Evolutionary conservation across 2,888 invertebrate genomes (phyloP).

Genomic region (Leucophora obtusa): DNA sequence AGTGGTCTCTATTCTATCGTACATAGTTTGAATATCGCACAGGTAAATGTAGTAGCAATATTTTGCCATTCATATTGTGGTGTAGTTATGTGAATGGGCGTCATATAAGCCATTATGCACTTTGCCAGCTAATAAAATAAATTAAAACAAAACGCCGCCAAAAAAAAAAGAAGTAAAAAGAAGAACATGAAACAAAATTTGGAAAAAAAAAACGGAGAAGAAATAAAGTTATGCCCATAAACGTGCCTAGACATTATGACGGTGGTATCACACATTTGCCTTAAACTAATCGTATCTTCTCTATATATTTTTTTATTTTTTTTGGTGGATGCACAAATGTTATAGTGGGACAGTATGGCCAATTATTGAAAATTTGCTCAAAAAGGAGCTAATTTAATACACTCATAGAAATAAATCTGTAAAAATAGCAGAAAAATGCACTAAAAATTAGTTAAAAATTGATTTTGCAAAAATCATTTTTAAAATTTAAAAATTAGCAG

Average conservation of each 20-base stretch:
- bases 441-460: too few relatives aligned
- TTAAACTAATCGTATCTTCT: conserved; percentile 51
- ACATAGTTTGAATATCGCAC: conserved; percentile 5
- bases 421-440: too few relatives aligned
- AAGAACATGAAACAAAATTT: conserved; percentile 31
- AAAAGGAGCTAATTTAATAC: too few relatives aligned
- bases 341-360: conserved; percentile 24
- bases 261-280: conserved; percentile 54
- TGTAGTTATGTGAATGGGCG: conserved; percentile 56
- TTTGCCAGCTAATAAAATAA: conserved; percentile 68
- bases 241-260: conserved; percentile 63
- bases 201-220: conserved; percentile 31
- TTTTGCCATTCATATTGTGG: conserved; percentile 37
- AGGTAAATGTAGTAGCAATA: conserved; percentile 32
- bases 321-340: conserved; percentile 51
- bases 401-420: too few relatives aligned
- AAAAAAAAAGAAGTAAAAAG: too few relatives aligned
- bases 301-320: conserved; percentile 4
- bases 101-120: conserved; percentile 65
- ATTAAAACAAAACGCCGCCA: conserved; percentile 63
- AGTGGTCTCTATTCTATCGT: conserved; percentile 13
- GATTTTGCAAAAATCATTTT: too few relatives aligned
- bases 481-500: too few relatives aligned
- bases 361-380: too few relatives aligned
- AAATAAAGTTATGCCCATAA: conserved; percentile 61